Conservation (phyloP, 2,888 invertebrate species). For the Conistra vaccinii region DNA sequence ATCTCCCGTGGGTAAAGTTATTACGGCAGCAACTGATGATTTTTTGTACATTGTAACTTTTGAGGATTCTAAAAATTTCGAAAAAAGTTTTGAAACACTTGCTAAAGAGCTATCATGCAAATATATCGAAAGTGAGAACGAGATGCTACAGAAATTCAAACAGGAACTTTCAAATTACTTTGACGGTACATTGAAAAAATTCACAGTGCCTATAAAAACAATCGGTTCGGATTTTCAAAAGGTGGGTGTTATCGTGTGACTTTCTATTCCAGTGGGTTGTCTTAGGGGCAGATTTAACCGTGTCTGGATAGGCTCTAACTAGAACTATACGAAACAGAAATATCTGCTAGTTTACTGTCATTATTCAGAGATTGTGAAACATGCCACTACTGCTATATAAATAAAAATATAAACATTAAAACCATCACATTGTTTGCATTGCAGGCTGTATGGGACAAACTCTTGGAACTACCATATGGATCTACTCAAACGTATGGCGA, state of each 20-base stretch:
- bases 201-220: constrained; percentile 80
- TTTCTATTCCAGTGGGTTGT: too few relatives aligned
- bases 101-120: constrained; percentile 72
- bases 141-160: constrained; percentile 73
- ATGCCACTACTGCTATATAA: not conserved
- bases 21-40: constrained; percentile 80
- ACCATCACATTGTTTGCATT: constrained; percentile 40
- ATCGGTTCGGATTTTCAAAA: constrained; percentile 86
- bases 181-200: constrained; percentile 79
- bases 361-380: not conserved
- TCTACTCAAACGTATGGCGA: constrained; percentile 83
- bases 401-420: not conserved
- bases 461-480: constrained; percentile 82
- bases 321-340: not conserved
- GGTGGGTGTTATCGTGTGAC: constrained; percentile 66
- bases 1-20: constrained; percentile 79
- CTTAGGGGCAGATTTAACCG: too few relatives aligned
- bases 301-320: not conserved
- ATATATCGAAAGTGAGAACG: constrained; percentile 75
- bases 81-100: constrained; percentile 75
- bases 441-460: constrained; percentile 84
- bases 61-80: constrained; percentile 80
- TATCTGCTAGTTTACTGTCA: not conserved
- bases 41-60: constrained; percentile 79
- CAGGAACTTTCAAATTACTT: constrained; percentile 78